A percentile compares a stretch with the other conserved stretches of the same genome.
These are phyloP conservation scores for Atherinosoma microstoma DNA, from an alignment of 2,797 vertebrate species.

Conservation along the genomic window DNA sequence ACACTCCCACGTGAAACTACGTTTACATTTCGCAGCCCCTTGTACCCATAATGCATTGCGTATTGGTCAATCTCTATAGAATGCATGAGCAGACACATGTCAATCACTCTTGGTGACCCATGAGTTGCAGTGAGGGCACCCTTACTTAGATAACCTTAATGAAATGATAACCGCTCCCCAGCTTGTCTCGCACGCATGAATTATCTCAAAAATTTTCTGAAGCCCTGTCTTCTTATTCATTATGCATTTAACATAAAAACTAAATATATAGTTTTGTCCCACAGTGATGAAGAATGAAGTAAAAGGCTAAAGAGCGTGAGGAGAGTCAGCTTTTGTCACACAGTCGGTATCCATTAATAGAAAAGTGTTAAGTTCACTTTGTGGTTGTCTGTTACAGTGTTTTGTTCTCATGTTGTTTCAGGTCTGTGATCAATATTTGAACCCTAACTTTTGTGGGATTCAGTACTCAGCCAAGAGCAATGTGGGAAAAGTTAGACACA, in stretches of 20 bases:
- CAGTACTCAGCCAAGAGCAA: not conserved
- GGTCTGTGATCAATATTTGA: not conserved
- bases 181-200: not conserved
- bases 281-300: not conserved
- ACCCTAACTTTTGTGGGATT: not conserved
- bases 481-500: not conserved
- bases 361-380: not conserved
- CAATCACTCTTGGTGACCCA: slow-evolving; percentile 25
- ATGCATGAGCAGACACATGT: slow-evolving; percentile 9
- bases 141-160: not conserved
- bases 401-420: not conserved
- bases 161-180: not conserved
- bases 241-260: not conserved
- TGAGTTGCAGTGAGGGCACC: not conserved
- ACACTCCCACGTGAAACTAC: no score
- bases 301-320: not conserved
- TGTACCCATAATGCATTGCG: no score
- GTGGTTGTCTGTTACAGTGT: slow-evolving; percentile 6
- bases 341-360: not conserved
- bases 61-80: not conserved
- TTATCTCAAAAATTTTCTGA: not conserved
- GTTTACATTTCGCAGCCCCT: no score
- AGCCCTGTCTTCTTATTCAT: not conserved
- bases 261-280: not conserved
- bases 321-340: slow-evolving; percentile 3